phyloP scores from a whole-genome alignment of 2,888 invertebrate species.

The Rosalia funebris region DNA sequence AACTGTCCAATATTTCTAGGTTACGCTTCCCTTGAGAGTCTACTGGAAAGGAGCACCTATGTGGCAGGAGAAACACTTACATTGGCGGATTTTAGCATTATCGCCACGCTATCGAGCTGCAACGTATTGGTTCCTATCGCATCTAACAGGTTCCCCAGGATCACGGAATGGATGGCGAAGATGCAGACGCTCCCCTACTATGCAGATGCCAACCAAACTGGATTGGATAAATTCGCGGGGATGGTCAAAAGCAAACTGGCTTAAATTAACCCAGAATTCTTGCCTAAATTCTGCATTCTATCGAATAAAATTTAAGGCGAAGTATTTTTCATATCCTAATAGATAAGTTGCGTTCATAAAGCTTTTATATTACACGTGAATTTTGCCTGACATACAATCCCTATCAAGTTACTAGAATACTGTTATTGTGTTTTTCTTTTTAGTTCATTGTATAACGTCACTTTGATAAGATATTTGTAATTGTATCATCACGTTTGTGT shows the following conservation, averaged over 20 bases:
- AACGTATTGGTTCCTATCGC: constrained; percentile 62
- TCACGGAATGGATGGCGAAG: constrained; percentile 36
- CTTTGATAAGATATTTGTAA: too few species aligned
- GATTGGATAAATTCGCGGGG: constrained; percentile 46
- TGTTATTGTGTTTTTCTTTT: too few species aligned
- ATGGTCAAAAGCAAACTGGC: constrained; percentile 14
- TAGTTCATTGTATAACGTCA: too few species aligned
- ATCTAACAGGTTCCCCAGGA: constrained; percentile 55
- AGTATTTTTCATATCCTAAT: too few species aligned
- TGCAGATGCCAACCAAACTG: constrained; percentile 38
- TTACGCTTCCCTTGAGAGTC: constrained; percentile 59
- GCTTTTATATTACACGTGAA: too few species aligned
- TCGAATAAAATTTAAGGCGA: constrained; percentile 55
- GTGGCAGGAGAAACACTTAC: constrained; percentile 58
- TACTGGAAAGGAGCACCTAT: constrained; percentile 55
- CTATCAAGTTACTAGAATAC: too few species aligned
- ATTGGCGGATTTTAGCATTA: constrained; percentile 64
- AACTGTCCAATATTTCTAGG: too few species aligned
- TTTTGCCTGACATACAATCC: too few species aligned
- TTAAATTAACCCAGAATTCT: too few species aligned
- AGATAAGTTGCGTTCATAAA: too few species aligned
- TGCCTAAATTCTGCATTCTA: too few species aligned
- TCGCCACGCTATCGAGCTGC: constrained; percentile 63
- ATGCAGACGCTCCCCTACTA: constrained; percentile 41
- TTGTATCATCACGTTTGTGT: too few species aligned